phyloP scores from a whole-genome alignment of 2,113 vertebrate genomes.

The Ammodytes marinus region DNA sequence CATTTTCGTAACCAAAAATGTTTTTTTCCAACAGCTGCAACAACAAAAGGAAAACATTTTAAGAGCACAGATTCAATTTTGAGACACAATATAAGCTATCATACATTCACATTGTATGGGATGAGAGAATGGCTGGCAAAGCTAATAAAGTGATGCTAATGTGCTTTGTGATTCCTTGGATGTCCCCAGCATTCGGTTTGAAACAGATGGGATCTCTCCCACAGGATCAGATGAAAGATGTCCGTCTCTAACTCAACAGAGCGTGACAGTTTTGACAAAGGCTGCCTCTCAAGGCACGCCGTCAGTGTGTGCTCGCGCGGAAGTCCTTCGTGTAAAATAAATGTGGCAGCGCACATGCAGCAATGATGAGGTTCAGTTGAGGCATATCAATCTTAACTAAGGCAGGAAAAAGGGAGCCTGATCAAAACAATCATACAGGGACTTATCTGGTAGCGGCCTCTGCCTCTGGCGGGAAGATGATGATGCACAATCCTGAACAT shows the following conservation, averaged over 20 bases:
- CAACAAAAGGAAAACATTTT: constrained; percentile 9
- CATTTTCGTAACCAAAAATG: background rate
- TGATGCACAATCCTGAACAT: constrained; percentile 31
- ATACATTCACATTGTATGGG: constrained; percentile 77
- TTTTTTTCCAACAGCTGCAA: constrained; percentile 28
- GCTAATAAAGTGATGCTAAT: constrained; percentile 72
- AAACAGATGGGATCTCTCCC: constrained; percentile 74
- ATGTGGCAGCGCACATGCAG: constrained; percentile 41
- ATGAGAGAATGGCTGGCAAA: constrained; percentile 57
- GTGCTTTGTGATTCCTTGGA: constrained; percentile 66
- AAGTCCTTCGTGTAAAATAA: constrained; percentile 42
- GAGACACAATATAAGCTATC: constrained; percentile 54
- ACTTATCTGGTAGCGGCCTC: constrained; percentile 29
- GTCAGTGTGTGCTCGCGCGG: constrained; percentile 48
- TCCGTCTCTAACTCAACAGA: constrained; percentile 64
- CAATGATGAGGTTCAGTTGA: constrained; percentile 63
- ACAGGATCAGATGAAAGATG: constrained; percentile 67
- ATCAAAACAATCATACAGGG: constrained; percentile 40
- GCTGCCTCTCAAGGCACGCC: constrained; percentile 49
- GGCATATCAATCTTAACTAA: constrained; percentile 61
- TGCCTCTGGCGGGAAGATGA: constrained; percentile 19
- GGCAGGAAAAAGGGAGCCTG: constrained; percentile 20
- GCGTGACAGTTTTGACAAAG: constrained; percentile 63
- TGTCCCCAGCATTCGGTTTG: constrained; percentile 59
- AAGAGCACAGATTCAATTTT: constrained; percentile 38